Evolutionary conservation across 1,140 invertebrate species (phyloP), one percentile per base, ranked within the genome.

Genomic region (Magallana ariakensis): DNA sequence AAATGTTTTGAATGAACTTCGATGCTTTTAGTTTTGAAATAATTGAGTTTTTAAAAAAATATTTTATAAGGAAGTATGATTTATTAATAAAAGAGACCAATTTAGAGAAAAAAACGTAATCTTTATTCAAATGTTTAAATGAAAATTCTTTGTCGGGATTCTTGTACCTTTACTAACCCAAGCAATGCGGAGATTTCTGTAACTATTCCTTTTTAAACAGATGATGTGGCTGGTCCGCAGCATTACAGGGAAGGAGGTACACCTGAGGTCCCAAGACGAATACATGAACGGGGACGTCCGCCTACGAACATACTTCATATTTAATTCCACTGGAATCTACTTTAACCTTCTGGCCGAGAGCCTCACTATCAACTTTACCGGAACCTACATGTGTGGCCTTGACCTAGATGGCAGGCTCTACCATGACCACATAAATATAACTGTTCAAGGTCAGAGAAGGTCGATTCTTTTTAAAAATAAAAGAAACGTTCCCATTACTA

Each of bases 201-300:
- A 46, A 46, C 33, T 46, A 46, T 46, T 46, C 33, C 33, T 4
- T 46, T 15, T 85, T 54, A 54, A 1, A 60, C 13, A 88, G 87
- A 88, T 88, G 87, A 22, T n/a, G 33, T 88, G 87, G 87, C 0
- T 55, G 4, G 80, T 88, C 54, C 53, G 33, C 46, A 85, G 87
- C 33, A 46, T 86, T 11, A 26, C 16, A 19, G 81, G 82, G 9
- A 83, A 9, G 22, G 46, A 57, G 13, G 13, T 86, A 3, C 11
- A 26, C 0, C 16, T 88, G 33, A 22, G 1, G 6, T 8, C 62
- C 6, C 55, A 83, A 9, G 85, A 88, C 54, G 85, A 88, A 33
- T 16, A 57, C 2, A 82, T 75, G 33, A n/a, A 57, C 15, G 75
- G 57, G 54, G 85, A 83, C 55, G 82, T 80, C 60, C 83, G 75